Percentiles rank a stretch among this genome's conserved stretches.
These are phyloP conservation scores for Lithodes maja DNA, from an alignment of 2,888 invertebrate species.

Conservation along the genomic window DNA sequence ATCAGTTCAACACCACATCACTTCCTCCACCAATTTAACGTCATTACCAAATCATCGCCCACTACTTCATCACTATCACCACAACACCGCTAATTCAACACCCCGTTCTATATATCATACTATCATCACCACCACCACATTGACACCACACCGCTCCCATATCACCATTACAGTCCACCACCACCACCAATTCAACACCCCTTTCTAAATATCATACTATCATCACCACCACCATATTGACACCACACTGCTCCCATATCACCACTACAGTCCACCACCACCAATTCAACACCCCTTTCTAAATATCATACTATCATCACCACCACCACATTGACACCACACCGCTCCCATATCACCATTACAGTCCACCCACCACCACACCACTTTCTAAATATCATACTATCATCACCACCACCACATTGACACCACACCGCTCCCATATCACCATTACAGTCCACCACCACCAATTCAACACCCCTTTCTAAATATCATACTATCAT, in stretches of 20 bases:
- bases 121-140: neutral
- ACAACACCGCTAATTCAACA: neutral
- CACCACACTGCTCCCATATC: neutral
- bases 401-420: neutral
- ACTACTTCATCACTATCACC: neutral
- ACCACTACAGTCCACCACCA: neutral
- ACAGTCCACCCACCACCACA: neutral
- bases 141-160: neutral
- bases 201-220: neutral
- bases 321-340: neutral
- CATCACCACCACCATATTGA: neutral
- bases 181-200: neutral
- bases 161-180: neutral
- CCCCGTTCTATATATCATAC: too few species aligned
- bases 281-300: neutral
- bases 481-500: too few species aligned
- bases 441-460: too few species aligned
- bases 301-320: neutral
- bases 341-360: neutral
- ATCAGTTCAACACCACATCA: neutral
- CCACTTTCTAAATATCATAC: neutral
- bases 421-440: neutral
- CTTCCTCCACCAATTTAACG: neutral
- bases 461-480: too few species aligned
- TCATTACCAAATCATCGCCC: neutral